A percentile compares a stretch with the other conserved stretches of the same genome.
These are phyloP conservation scores for Lophius piscatorius DNA, from an alignment of 2,113 vertebrate species.

Conservation along the genomic window DNA sequence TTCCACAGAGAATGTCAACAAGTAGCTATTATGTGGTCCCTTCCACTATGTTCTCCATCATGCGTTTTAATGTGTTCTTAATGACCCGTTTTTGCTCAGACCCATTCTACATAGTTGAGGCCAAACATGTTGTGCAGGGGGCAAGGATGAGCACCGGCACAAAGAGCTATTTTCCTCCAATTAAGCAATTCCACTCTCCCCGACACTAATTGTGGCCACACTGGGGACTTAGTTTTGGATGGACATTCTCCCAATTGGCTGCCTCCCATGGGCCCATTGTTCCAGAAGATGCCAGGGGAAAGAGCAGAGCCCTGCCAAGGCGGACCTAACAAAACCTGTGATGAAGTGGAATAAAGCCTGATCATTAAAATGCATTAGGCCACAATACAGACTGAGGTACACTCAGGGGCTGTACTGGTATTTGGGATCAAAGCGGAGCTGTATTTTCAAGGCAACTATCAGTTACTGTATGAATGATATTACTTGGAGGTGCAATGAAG, in stretches of 20 bases:
- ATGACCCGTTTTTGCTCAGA: conserved; percentile 5
- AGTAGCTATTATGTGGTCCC: too few relatives aligned
- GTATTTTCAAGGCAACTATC: conserved; percentile 36
- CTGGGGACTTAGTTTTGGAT: conserved; percentile 66
- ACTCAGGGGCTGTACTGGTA: conserved; percentile 26
- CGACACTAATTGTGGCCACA: conserved; percentile 75
- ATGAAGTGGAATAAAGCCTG: conserved; percentile 61
- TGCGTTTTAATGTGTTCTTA: too few relatives aligned
- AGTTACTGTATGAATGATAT: conserved; percentile 14
- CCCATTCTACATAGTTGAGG: conserved; percentile 35
- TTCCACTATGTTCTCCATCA: too few relatives aligned
- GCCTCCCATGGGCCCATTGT: conserved; percentile 75
- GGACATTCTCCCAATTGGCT: conserved; percentile 71
- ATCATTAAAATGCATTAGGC: conserved; percentile 71
- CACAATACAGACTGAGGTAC: conserved; percentile 58
- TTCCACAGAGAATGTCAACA: too few relatives aligned
- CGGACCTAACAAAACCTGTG: conserved; percentile 66
- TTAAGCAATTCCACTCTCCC: conserved; percentile 78
- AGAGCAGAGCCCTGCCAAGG: conserved; percentile 68
- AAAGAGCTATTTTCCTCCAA: conserved; percentile 78
- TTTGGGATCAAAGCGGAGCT: conserved; percentile 18
- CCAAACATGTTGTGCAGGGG: conserved; percentile 42
- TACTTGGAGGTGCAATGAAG: too few relatives aligned
- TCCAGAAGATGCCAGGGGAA: conserved; percentile 67
- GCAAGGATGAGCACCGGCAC: too few relatives aligned